Conservation (phyloP, 2,888 invertebrate genomes). For the Tinea trinotella region DNA sequence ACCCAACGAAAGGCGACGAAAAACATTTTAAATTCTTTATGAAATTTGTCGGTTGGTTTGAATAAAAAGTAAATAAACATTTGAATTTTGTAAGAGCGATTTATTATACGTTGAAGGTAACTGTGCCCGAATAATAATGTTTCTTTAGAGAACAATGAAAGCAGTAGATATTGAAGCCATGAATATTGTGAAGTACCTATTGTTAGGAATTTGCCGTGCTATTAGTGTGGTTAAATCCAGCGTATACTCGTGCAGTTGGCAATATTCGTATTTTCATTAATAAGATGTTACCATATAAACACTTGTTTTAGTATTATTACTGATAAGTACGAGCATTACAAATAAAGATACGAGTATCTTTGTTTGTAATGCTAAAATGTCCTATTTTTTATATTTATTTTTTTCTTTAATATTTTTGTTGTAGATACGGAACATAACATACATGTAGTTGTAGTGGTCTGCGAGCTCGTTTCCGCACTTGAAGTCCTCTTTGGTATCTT, state of each 20-base stretch:
- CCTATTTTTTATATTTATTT: no score
- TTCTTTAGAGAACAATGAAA: slow-evolving; percentile 6
- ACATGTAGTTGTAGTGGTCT: no score
- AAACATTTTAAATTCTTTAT: not conserved
- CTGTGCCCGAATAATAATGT: not conserved
- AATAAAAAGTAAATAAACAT: not conserved
- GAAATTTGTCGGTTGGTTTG: not conserved
- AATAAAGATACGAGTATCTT: no score
- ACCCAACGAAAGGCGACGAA: not conserved
- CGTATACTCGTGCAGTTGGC: not conserved
- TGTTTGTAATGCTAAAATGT: no score
- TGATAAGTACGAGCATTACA: not conserved
- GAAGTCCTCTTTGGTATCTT: no score
- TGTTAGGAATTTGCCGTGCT: slow-evolving; percentile 4
- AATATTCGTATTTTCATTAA: slow-evolving; percentile 1
- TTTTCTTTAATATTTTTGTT: no score
- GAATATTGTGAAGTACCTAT: slow-evolving; percentile 1
- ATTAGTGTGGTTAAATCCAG: not conserved
- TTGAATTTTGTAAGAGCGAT: not conserved
- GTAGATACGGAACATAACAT: no score
- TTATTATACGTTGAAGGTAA: slow-evolving; percentile 2
- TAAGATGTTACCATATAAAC: not conserved
- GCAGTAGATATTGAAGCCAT: slow-evolving; percentile 3
- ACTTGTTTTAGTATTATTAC: not conserved
- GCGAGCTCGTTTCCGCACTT: no score